These are phyloP conservation scores for Crotalus viridis DNA, from an alignment of 2,113 vertebrate species.

Conservation along the genomic window DNA sequence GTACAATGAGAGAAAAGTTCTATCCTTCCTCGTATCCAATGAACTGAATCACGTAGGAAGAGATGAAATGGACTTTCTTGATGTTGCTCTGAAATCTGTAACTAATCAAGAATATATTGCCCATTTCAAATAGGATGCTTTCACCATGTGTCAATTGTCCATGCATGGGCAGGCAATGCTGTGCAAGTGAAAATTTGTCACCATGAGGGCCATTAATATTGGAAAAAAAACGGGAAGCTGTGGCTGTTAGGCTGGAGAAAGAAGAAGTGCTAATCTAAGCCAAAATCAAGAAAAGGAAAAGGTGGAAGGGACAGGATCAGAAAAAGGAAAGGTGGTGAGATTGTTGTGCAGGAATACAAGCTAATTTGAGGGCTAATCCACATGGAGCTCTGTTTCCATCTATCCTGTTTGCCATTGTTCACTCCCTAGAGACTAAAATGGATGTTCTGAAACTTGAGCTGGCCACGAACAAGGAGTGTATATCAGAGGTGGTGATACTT, in stretches of 20 bases:
- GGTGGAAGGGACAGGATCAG: no score
- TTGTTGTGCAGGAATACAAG: no score
- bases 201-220: not conserved
- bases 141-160: not conserved
- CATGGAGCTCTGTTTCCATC: no score
- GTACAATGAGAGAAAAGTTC: not conserved
- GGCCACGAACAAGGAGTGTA: no score
- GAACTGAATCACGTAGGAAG: not conserved
- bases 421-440: no score
- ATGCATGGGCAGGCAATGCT: not conserved
- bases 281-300: not conserved
- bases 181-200: not conserved
- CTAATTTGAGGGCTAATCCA: no score
- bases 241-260: not conserved
- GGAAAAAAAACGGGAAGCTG: not conserved
- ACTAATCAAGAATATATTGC: not conserved
- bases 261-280: not conserved
- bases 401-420: no score
- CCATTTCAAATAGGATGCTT: not conserved
- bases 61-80: not conserved
- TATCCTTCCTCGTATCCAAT: not conserved
- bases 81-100: not conserved
- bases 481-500: no score
- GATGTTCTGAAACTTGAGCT: no score
- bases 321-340: no score